Base-by-base conservation (phyloP, 2,113 vertebrate genomes). In the Mastomys coucha region DNA sequence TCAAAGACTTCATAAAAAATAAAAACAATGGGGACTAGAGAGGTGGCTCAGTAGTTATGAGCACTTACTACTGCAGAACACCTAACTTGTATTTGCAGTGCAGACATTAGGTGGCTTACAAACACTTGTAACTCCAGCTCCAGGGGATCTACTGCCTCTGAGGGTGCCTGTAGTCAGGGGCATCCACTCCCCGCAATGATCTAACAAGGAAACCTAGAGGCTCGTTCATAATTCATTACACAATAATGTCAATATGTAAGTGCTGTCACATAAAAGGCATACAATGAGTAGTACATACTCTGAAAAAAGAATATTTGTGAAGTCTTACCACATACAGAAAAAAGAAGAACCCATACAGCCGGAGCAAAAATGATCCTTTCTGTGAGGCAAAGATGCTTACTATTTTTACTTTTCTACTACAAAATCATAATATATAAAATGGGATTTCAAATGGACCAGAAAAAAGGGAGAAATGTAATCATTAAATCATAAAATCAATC, bases 341-440 rank as follows among this genome's bases (percentile, higher is more conserved):
- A 49, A 88, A 91, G 16, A 65, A 26, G 28, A 17, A 36, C 2
- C 9, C 58, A 60, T 26, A n/a, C 49, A 36, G 10, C 3, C 53
- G 76, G 26, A 51, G 14, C 12, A 77, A 77, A 84, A 13, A 49
- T 60, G 20, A 76, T 36, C 0, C 85, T 42, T 78, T 84, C 60
- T 56, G 78, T 49, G 70, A 81, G 56, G 89, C 91, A 82, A 87
- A 95, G 65, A 70, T 33, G 2, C 28, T 93, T 77, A 87, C 49
- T 67, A 69, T 92, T 77, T 28, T 90, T 69, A 60, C 69, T 88
- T 72, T 82, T 31, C 33, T 19, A 67, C 53, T 56, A 92, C 5
- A 90, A 95, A 95, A 92, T 84, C 20, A 26, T 10, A 72, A 84
- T 28, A 73, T 31, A 78, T 17, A 77, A 89, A 92, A 92, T 33